Conservation (phyloP, 1,140 invertebrate species). For the Brachionus sp. region DNA sequence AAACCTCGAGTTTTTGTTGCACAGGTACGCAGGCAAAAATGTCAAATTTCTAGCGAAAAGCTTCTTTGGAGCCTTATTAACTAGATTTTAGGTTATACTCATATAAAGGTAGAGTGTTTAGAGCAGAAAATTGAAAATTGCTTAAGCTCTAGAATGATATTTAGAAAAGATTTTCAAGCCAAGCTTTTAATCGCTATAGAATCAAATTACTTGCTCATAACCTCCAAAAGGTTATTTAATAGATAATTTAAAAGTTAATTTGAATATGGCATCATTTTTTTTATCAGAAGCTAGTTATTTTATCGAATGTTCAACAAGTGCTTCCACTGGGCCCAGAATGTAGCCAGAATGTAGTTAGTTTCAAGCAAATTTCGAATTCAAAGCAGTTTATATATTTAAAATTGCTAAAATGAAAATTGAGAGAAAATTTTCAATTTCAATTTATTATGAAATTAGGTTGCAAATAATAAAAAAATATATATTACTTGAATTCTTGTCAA, state of each 20-base stretch:
- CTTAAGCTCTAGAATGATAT: neutral
- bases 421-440: neutral
- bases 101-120: neutral
- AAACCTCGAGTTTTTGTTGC: neutral
- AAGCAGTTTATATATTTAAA: neutral
- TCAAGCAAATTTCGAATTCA: neutral
- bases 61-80: neutral
- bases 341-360: neutral
- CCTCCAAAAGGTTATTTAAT: neutral
- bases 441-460: slow-evolving; percentile 42
- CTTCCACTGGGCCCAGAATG: neutral
- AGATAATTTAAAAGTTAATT: neutral
- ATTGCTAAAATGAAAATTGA: neutral
- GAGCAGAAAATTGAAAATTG: neutral
- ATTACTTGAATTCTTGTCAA: slow-evolving; percentile 26
- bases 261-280: neutral
- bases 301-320: neutral
- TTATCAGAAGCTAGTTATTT: neutral
- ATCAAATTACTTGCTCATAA: neutral
- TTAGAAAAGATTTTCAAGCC: neutral
- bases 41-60: neutral
- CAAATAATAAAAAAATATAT: slow-evolving; percentile 33
- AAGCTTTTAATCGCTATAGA: neutral
- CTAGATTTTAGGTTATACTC: neutral
- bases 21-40: neutral